phyloP scores from a whole-genome alignment of 2,113 vertebrate genomes.

The Struthio camelus region DNA sequence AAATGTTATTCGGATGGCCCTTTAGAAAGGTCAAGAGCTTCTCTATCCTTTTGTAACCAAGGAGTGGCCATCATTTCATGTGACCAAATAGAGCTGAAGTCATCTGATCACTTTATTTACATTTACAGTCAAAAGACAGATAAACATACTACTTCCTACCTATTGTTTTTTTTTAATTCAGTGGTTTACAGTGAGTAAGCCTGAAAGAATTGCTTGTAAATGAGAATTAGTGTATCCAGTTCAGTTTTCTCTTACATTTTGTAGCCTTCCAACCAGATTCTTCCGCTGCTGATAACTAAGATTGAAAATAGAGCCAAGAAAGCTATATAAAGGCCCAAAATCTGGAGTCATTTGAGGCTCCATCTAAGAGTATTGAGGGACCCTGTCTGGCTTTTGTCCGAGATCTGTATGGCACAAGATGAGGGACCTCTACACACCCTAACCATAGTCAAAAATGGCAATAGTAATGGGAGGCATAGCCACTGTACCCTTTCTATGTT shows the following conservation, averaged over 20 bases:
- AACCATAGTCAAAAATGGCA: neutral
- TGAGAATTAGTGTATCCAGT: neutral
- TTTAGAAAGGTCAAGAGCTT: neutral
- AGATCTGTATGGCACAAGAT: neutral
- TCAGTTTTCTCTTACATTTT: neutral
- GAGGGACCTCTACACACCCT: neutral
- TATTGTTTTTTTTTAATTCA: neutral
- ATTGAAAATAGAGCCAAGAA: neutral
- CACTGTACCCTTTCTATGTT: accelerated
- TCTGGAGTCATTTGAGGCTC: neutral
- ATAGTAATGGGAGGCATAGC: neutral
- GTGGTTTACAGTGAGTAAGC: neutral
- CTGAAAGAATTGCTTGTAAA: neutral
- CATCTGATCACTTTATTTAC: neutral
- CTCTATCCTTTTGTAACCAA: neutral
- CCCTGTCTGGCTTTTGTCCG: neutral
- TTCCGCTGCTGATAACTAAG: neutral
- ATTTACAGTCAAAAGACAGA: neutral
- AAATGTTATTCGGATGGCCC: neutral
- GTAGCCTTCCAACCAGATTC: neutral
- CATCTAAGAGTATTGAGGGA: neutral
- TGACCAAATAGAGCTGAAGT: neutral
- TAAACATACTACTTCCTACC: neutral
- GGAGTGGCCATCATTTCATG: neutral
- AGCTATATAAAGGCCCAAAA: neutral